Percentiles rank a stretch among this genome's conserved stretches.
These are phyloP conservation scores for Hemithea aestivaria DNA, from an alignment of 2,888 invertebrate species.

Conservation along the genomic window DNA sequence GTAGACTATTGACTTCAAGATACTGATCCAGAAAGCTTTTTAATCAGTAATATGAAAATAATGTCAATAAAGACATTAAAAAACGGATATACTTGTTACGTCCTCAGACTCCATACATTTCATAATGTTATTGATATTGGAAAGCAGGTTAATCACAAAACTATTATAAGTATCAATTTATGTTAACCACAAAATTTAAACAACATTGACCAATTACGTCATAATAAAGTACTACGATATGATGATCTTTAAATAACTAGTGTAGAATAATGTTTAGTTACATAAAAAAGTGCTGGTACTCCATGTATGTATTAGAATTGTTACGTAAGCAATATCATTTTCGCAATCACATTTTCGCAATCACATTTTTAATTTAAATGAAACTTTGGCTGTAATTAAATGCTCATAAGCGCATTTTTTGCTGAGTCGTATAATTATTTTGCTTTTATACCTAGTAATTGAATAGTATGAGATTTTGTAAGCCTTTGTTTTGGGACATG, in stretches of 20 bases:
- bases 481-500: constrained; percentile 18
- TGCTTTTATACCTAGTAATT: constrained; percentile 20
- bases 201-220: constrained; percentile 16
- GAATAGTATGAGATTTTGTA: constrained; percentile 16
- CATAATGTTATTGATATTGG: constrained; percentile 15
- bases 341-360: constrained; percentile 36
- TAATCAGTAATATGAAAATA: too few relatives aligned
- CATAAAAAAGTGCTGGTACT: constrained; percentile 19
- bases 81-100: constrained; percentile 12
- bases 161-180: constrained; percentile 12
- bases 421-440: constrained; percentile 27
- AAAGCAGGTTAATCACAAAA: constrained; percentile 17
- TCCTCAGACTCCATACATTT: constrained; percentile 6
- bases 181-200: constrained; percentile 14
- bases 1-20: not conserved
- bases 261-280: constrained; percentile 17
- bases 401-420: constrained; percentile 29
- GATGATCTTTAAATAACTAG: constrained; percentile 46
- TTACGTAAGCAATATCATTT: constrained; percentile 35
- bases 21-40: too few relatives aligned
- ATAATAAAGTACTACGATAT: constrained; percentile 17
- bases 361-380: too few relatives aligned
- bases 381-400: constrained; percentile 37
- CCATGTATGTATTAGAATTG: constrained; percentile 30
- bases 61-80: constrained; percentile 13